phyloP scores from a whole-genome alignment of 2,797 vertebrate species.

The Jordanella pulchra region DNA sequence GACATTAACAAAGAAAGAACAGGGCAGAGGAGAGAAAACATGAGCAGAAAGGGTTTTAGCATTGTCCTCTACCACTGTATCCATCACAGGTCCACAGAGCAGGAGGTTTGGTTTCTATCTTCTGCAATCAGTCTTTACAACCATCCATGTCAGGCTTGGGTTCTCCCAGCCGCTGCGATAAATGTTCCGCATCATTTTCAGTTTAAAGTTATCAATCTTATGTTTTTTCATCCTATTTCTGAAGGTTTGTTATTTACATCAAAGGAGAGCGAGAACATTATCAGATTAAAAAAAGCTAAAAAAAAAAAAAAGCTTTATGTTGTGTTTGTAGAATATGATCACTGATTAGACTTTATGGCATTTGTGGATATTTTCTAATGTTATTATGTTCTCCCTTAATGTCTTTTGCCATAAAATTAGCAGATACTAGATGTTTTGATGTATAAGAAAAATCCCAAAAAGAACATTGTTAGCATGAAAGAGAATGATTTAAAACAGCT shows the following conservation, averaged over 20 bases:
- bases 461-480: neutral
- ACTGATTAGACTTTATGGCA: neutral
- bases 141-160: neutral
- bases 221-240: neutral
- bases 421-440: neutral
- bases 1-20: constrained; percentile 57
- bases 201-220: neutral
- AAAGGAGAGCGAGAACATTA: neutral
- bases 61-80: constrained; percentile 26
- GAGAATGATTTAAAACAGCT: neutral
- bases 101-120: constrained; percentile 12
- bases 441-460: neutral
- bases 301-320: neutral
- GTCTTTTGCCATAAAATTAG: neutral
- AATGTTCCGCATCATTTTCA: neutral
- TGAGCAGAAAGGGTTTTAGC: constrained; percentile 38
- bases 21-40: constrained; percentile 24
- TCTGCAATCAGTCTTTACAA: constrained; percentile 17
- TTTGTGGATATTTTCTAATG: neutral
- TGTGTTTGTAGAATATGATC: neutral
- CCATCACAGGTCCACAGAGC: constrained; percentile 34
- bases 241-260: neutral
- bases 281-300: neutral
- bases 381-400: neutral
- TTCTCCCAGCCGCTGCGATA: constrained; percentile 16